Evolutionary conservation across 2,113 vertebrate species (phyloP), one percentile per base, ranked within the genome.

Genomic region (Pangasianodon hypophthalmus): DNA sequence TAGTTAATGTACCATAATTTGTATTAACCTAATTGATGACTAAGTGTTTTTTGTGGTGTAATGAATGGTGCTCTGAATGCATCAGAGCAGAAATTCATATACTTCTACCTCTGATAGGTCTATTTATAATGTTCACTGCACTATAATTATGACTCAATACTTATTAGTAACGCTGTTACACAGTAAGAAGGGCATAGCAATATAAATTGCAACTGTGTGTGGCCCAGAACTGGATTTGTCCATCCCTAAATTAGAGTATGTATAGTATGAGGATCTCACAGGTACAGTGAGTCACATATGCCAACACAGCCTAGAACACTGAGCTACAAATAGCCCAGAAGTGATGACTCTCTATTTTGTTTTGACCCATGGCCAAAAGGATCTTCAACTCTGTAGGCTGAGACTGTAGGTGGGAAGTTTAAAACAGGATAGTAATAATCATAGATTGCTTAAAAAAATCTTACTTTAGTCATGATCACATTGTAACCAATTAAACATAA

Each of bases 21-120:
- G 60, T 29, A 85, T 85, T 67, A 67, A 16, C 14, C 60, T 85
- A 85, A 84, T 60, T 26, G 82, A 84, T 84, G 52, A 83, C 80
- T 19, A 32, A 58, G 80, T 83, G 52, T 58, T 56, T 37, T 18
- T 37, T 56, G 37, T 44, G 56, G 37, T 84, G 10, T 84, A 29
- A 85, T 48, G 60, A 85, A 85, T 18, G 10, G 62, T 50, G 44
- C 7, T 69, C 46, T 69, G 7, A 69, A 41, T 83, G 48, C 50
- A 82, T 37, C 32, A 83, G 81, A 85, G 60, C 62, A 69, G 60
- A 85, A 69, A 85, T 24, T 4, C 29, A 69, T 19, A 50, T 29
- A 69, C 18, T 69, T 69, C 37, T 67, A 85, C 84, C 44, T 46
- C 84, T 46, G 44, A 11, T 26, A 44, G 19, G 16, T 62, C 83